phyloP scores from a whole-genome alignment of 2,797 vertebrate genomes.

The Aldrovandia affinis region DNA sequence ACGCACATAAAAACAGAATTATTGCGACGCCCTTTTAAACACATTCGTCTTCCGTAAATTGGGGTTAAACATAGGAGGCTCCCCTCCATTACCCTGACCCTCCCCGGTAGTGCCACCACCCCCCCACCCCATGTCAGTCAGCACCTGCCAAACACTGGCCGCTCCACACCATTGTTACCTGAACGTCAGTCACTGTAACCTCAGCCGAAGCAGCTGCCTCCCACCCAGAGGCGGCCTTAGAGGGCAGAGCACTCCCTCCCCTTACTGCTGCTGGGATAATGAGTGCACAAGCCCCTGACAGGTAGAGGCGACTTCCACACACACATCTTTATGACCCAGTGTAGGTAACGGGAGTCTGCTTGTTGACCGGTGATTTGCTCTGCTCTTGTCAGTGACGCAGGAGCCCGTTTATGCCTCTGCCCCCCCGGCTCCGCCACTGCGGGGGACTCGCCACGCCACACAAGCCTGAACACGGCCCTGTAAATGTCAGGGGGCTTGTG shows the following conservation, averaged over 20 bases:
- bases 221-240: neutral
- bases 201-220: neutral
- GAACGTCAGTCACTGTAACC: neutral
- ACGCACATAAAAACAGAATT: neutral
- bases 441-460: too few relatives aligned
- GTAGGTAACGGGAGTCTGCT: neutral
- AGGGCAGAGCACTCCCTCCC: neutral
- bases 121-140: neutral
- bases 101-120: neutral
- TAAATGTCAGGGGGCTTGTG: neutral
- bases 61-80: neutral
- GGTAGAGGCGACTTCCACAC: neutral
- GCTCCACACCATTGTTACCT: conserved; percentile 1
- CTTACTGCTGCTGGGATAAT: neutral
- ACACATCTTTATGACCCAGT: too few relatives aligned
- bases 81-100: neutral
- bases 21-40: neutral
- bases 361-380: neutral
- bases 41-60: neutral
- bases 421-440: too few relatives aligned
- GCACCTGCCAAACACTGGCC: neutral
- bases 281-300: neutral
- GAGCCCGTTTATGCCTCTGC: neutral
- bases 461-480: neutral
- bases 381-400: neutral